Percentiles rank a stretch among this genome's conserved stretches.
These are phyloP conservation scores for Hipposideros armiger DNA, from an alignment of 2,113 vertebrate genomes.

Conservation along the genomic window DNA sequence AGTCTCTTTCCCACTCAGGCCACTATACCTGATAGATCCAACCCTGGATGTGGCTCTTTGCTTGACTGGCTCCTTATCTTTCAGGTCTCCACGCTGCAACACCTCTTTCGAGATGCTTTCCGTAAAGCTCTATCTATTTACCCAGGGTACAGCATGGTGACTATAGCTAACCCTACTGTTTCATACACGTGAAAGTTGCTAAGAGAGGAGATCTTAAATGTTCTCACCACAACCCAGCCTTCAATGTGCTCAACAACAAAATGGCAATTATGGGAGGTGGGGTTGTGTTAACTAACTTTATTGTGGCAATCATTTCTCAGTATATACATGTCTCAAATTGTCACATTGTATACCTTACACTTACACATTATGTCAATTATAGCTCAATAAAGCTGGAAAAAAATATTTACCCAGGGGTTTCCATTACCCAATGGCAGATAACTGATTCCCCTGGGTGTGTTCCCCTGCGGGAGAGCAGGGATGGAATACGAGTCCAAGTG, in stretches of 20 bases:
- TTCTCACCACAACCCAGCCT: neutral
- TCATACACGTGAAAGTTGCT: neutral
- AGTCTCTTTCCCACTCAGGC: neutral
- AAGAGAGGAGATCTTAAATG: neutral
- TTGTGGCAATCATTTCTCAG: neutral
- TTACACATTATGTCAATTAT: neutral
- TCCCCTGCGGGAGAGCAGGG: neutral
- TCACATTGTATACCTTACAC: neutral
- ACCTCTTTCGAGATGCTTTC: neutral
- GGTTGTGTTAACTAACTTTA: neutral
- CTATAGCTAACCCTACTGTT: neutral
- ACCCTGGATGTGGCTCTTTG: neutral
- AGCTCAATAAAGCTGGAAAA: neutral
- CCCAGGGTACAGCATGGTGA: neutral
- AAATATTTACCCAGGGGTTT: neutral
- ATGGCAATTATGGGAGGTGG: neutral
- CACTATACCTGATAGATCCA: neutral
- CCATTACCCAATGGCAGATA: neutral
- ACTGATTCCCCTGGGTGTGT: neutral
- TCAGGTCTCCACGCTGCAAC: neutral
- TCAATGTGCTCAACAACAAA: neutral
- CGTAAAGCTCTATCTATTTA: neutral
- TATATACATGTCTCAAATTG: neutral
- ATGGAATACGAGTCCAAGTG: neutral
- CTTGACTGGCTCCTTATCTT: neutral